phyloP scores from a whole-genome alignment of 2,888 invertebrate genomes.

The Ypsolopha sequella region DNA sequence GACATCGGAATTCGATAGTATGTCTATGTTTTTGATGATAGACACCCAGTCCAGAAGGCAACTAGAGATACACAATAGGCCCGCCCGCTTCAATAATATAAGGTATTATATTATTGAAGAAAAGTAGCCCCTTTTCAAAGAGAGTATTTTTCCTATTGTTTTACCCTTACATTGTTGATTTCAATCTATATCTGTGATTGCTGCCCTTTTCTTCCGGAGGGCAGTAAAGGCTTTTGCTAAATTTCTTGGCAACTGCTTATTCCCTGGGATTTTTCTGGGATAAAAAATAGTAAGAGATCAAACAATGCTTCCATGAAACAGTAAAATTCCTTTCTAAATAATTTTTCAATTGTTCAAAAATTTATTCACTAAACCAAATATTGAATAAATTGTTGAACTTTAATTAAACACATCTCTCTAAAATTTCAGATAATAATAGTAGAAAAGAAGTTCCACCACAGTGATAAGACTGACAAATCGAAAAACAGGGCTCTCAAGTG shows the following conservation, averaged over 20 bases:
- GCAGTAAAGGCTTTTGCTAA: too few relatives aligned
- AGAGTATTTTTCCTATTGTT: background rate
- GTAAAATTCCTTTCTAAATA: background rate
- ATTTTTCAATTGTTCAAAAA: background rate
- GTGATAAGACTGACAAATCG: constrained; percentile 21
- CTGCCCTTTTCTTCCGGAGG: background rate
- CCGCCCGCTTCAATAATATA: too few relatives aligned
- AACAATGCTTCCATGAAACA: background rate
- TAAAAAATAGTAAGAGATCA: background rate
- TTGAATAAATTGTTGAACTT: too few relatives aligned
- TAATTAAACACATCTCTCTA: background rate
- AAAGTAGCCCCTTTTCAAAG: background rate
- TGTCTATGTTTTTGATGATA: too few relatives aligned
- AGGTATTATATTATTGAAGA: too few relatives aligned
- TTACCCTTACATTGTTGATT: background rate
- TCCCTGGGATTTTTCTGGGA: background rate
- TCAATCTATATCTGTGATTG: background rate
- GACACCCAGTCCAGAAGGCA: background rate
- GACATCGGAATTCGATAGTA: too few relatives aligned
- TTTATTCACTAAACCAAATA: background rate
- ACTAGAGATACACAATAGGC: too few relatives aligned
- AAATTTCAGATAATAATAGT: constrained; percentile 42
- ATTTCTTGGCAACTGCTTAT: too few relatives aligned
- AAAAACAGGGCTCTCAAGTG: constrained; percentile 47
- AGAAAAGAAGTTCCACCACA: constrained; percentile 31